Evolutionary conservation across 2,888 invertebrate species (phyloP), one percentile per base, ranked within the genome.

Genomic region (Pandemis heparana): DNA sequence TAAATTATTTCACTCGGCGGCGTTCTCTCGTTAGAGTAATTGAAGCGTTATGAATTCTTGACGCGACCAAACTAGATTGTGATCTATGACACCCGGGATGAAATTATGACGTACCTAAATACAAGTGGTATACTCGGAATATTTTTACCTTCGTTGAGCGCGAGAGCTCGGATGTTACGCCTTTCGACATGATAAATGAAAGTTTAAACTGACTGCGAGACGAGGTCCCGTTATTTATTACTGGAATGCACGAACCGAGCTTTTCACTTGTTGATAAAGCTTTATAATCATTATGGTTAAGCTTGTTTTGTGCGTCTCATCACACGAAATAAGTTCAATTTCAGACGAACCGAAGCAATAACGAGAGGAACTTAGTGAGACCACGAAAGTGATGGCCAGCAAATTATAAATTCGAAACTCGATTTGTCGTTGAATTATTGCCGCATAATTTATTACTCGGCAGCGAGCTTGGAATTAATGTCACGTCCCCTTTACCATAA

Each of bases 391-490:
- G 68, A 60, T 66, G 41, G 48, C 32, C 66, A 53, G 14, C 48
- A 63, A 39, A 85, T 86, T 87, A 85, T 76, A 76, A 76, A 87
- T 85, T 85, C 85, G 75, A 80, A 79, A 76, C 83, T 81, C 82
- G 83, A 84, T 78, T 75, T 78, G 71, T 84, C 82, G 85, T 84
- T 81, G 83, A 87, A 89, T 88, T 88, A 89, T 87, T 84, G 81
- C 82, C 83, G 82, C 78, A 83, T 89, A 85, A 89, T 88, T 87
- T 87, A 89, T 85, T 82, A 81, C 78, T 71, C 80, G 77, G 78
- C 78, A 77, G 77, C 84, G 78, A 81, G 82, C 80, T 86, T 85
- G 70, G 81, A 79, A 87, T 86, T 87, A 84, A 77, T 77, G 79
- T 88, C 88, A 87, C 88, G 86, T 86, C 67, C 77, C 79, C 75